Evolutionary conservation across 23 tunicate genomes (phyloP).

Genomic region (Phallusia fumigata): DNA sequence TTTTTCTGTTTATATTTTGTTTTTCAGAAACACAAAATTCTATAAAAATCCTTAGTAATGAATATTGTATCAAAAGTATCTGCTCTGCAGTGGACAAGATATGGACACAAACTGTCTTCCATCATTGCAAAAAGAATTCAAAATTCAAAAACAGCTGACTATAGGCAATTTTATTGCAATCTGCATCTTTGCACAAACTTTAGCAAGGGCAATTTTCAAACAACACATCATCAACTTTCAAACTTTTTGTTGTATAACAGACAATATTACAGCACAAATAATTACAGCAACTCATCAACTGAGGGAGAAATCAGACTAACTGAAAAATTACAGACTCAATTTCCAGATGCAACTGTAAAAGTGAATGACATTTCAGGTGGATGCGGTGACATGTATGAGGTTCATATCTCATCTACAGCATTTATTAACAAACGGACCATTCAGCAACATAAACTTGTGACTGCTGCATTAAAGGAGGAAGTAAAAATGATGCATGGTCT

Average conservation of each 20-base stretch:
- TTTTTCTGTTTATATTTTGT: too few species aligned
- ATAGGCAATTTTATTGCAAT: too few species aligned
- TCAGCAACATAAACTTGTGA: conserved; percentile 80
- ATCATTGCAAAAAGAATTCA: too few species aligned
- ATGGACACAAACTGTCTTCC: too few species aligned
- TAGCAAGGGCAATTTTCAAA: too few species aligned
- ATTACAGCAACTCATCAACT: background rate
- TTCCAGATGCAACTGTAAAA: conserved; percentile 46
- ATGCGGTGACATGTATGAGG: conserved; percentile 91
- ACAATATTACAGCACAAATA: background rate
- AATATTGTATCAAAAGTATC: too few species aligned
- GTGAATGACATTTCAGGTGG: conserved; percentile 96
- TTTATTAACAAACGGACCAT: conserved; percentile 57
- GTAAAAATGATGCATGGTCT: conserved; percentile 90
- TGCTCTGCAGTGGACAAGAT: too few species aligned
- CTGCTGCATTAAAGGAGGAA: conserved; percentile 79
- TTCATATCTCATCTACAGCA: conserved; percentile 60
- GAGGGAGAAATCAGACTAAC: conserved; percentile 36
- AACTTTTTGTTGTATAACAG: background rate
- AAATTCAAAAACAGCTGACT: too few species aligned
- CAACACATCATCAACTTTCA: too few species aligned
- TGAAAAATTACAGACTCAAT: conserved; percentile 13
- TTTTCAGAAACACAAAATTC: too few species aligned
- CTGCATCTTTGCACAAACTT: too few species aligned
- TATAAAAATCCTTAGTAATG: too few species aligned